Base-by-base conservation (phyloP, 2,888 invertebrate species). In the Bedellia somnulentella region DNA sequence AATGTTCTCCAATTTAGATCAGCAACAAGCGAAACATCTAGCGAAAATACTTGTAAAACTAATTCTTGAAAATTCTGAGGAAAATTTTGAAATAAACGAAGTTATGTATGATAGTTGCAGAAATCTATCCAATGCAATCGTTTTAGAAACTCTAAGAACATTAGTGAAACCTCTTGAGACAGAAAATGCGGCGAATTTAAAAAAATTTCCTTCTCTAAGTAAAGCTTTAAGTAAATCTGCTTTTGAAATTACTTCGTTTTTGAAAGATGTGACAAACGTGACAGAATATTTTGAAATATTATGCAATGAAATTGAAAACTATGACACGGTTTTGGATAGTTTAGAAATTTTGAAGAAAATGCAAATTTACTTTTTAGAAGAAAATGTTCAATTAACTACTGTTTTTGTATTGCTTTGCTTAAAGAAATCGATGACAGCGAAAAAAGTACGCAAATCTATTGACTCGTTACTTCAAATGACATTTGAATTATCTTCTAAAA, bases 401-500 rank as follows among this genome's bases (percentile, higher is more conserved):
- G 55, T 73, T 23, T 70, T 70, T 31, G 43, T 66, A 5, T 37
- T 68, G 35, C 32, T 76, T 28, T 43, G 49, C n/a, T 35, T 59
- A n/a, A 75, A 76, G 38, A 62, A 58, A 32, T 47, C 49, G 49
- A 52, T 37, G 50, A 45, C n/a, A 35, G 38, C 15, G 63, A 68
- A 46, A 63, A 70, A 53, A 17, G 54, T n/a, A 46, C 48, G 35
- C 47, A 51, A 5, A 53, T 25, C 18, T 13, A 49, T 61, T 4
- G 76, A 75, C 38, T 37, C 45, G 33, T 34, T 60, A 12, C 16
- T 75, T 15, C 60, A 60, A 35, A 56, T 46, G 33, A 56, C 64
- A 10, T 76, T 53, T 30, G 75, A 76, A 49, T 42, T 73, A 24
- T 64, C 62, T 30, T 39, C 51, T 0, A 64, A 68, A 39, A 45